These are phyloP conservation scores for Chrysolina haemoptera DNA, from an alignment of 2,888 invertebrate genomes.

Conservation along the genomic window DNA sequence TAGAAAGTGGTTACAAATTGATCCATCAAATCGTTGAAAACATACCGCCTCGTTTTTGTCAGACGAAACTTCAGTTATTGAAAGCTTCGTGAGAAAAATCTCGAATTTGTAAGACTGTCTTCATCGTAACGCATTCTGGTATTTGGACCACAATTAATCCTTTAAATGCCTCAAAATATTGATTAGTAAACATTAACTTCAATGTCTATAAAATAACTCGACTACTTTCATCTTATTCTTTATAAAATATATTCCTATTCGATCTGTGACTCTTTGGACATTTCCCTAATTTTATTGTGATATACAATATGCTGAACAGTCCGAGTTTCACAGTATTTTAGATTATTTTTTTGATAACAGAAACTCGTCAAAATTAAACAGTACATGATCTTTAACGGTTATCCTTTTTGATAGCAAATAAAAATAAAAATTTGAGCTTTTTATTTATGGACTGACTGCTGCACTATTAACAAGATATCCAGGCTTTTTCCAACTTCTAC, in stretches of 20 bases:
- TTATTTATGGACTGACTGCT: not conserved
- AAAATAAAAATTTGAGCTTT: constrained; percentile 5
- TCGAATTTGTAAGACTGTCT: not conserved
- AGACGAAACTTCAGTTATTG: no score
- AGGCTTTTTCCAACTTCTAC: not conserved
- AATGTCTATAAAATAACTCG: not conserved
- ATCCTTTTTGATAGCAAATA: not conserved
- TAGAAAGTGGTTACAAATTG: no score
- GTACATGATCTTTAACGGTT: not conserved
- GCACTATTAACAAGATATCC: not conserved
- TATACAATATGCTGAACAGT: constrained; percentile 36
- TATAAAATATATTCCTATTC: constrained; percentile 45
- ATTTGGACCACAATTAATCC: not conserved
- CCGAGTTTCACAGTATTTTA: not conserved
- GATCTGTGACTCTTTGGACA: constrained; percentile 47
- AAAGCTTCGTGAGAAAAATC: not conserved
- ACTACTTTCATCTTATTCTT: constrained; percentile 29
- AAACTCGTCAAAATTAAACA: not conserved
- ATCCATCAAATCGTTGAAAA: no score
- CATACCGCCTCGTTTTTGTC: no score
- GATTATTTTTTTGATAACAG: constrained; percentile 2
- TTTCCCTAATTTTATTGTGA: constrained; percentile 48
- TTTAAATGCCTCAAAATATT: not conserved
- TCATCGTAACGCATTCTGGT: not conserved
- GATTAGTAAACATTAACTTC: constrained; percentile 9